Evolutionary conservation across 1,140 invertebrate species (phyloP), one percentile per base, ranked within the genome.

Genomic region (Trachelipus rathkii): DNA sequence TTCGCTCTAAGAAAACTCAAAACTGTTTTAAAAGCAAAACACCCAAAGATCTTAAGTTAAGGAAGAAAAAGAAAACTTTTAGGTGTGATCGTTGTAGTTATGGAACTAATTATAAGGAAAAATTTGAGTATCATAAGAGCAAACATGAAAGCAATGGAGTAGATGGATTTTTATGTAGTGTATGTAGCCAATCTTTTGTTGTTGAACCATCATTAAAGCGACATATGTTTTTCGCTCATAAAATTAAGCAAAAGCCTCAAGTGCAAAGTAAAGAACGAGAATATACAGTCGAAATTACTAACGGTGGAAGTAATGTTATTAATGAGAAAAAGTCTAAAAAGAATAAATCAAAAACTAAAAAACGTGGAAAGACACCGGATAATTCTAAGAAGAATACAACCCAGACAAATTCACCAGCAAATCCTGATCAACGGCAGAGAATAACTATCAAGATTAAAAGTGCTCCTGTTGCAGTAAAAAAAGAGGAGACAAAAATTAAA

Each of bases 181-280:
- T 78, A 70, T 81, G 80, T 73, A 77, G 77, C 9, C 77, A 77
- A 23, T 79, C 80, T n/a, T 81, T 81, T 70, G 80, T 81, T 4
- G 77, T 79, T 19, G 75, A 79, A 43, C 80, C 77, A 8, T 81
- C 80, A 7, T 72, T 81, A 50, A 75, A 76, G 15, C 75, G 80
- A 15, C 80, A 81, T 69, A 79, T 81, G 80, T 81, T 81, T 46
- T 81, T 81, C 72, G 80, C 77, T 24, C 80, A 81, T 66, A 81
- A 81, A 43, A 76, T 81, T 6, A 81, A 81, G 53, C 73, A 75
- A 33, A 67, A 44, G 10, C 24, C 66, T n/a, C 11, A 13, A 13
- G 71, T 74, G 76, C 23, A 74, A 50, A 15, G 77, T 73, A 21
- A 73, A 76, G 21, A 75, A 70, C 53, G 19, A 43, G 71, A 21